Evolutionary conservation across 2,888 invertebrate genomes (phyloP).

Genomic region (Brachynemurus nebulosus): DNA sequence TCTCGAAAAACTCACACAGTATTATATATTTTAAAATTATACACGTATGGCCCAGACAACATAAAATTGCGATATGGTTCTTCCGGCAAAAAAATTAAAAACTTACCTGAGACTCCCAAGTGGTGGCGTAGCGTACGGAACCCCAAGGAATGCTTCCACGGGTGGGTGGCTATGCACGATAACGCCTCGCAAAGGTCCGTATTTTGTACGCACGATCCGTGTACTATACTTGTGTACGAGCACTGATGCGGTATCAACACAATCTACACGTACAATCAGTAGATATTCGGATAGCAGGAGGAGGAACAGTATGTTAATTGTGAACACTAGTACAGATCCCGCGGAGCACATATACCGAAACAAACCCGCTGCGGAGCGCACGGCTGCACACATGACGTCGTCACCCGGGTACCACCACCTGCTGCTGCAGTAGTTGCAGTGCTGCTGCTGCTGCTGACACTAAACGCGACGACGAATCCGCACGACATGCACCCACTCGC

Average conservation of each 20-base stretch:
- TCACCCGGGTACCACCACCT: slow-evolving; percentile 1
- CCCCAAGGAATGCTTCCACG: slow-evolving; percentile 85
- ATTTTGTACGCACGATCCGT: slow-evolving; percentile 74
- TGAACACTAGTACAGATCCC: background rate
- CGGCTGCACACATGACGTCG: slow-evolving; percentile 3
- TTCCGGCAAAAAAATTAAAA: too few species aligned
- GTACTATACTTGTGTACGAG: slow-evolving; percentile 66
- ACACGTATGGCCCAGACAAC: too few species aligned
- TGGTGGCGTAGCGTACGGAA: slow-evolving; percentile 88
- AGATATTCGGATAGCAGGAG: slow-evolving; percentile 13
- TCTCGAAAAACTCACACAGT: too few species aligned
- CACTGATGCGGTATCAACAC: slow-evolving; percentile 29
- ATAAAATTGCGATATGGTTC: too few species aligned
- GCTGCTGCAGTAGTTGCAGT: background rate
- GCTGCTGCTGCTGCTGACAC: too few species aligned
- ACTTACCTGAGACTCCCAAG: slow-evolving; percentile 75
- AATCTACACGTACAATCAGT: slow-evolving; percentile 20
- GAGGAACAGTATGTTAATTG: too few species aligned
- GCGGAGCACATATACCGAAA: background rate
- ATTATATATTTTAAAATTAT: too few species aligned
- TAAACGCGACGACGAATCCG: too few species aligned
- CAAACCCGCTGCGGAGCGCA: slow-evolving; percentile 2
- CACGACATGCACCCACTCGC: too few species aligned
- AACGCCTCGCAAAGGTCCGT: slow-evolving; percentile 76
- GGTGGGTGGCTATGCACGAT: slow-evolving; percentile 66